Percentiles rank a stretch among this genome's conserved stretches.
Conservation (phyloP, 2,888 invertebrate species). For the Scaptomyza cyrtandrae region DNA sequence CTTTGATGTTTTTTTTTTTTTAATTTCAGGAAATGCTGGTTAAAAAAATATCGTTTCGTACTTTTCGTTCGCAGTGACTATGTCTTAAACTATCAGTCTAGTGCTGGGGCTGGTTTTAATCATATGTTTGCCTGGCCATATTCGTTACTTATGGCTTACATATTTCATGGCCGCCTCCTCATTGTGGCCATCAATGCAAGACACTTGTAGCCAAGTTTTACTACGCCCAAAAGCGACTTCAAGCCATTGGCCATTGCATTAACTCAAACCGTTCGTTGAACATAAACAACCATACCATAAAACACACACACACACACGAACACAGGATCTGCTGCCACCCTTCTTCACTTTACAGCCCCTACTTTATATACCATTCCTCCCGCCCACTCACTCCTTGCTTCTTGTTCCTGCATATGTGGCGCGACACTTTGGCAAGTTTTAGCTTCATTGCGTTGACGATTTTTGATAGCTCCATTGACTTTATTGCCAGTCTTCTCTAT, state of each 20-base stretch:
- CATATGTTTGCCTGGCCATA: conserved; percentile 30
- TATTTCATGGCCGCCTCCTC: conserved; percentile 38
- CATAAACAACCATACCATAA: conserved; percentile 59
- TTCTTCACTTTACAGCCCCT: neutral
- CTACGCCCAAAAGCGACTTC: conserved; percentile 40
- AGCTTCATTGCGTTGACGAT: conserved; percentile 74
- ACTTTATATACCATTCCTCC: neutral
- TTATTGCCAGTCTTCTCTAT: conserved; percentile 57
- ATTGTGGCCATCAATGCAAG: conserved; percentile 33
- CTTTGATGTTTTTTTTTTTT: conserved; percentile 5
- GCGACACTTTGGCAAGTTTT: conserved; percentile 68
- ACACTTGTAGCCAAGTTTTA: conserved; percentile 56
- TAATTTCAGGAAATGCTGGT: conserved; percentile 8
- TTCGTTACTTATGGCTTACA: conserved; percentile 34
- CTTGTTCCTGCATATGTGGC: conserved; percentile 45
- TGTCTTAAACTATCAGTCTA: neutral
- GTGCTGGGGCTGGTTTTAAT: conserved; percentile 22
- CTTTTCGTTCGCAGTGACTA: conserved; percentile 36
- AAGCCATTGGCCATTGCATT: conserved; percentile 65
- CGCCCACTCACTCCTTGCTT: neutral
- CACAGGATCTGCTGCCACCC: conserved; percentile 4
- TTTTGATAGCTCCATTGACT: conserved; percentile 80
- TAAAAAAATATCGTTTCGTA: neutral
- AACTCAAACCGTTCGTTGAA: conserved; percentile 57
- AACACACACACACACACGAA: conserved; percentile 39